A percentile compares a stretch with the other conserved stretches of the same genome.
Evolutionary conservation across 2,888 invertebrate genomes (phyloP).

Genomic region (Muschampia plurimacula): DNA sequence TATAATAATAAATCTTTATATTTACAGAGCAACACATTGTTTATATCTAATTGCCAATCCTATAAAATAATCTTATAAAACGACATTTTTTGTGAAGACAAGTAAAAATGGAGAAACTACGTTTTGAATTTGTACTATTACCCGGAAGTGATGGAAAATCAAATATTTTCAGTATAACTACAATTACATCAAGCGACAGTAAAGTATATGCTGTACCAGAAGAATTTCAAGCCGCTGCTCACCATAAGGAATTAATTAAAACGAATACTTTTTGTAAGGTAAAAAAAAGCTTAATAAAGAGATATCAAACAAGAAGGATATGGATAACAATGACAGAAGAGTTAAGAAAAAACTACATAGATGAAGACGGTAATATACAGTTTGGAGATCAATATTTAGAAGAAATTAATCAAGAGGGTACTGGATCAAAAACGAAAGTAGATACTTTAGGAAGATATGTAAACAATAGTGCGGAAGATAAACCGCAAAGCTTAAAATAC

Average conservation of each 20-base stretch:
- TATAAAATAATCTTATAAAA: constrained; percentile 18
- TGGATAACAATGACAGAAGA: constrained; percentile 43
- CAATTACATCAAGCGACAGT: constrained; percentile 28
- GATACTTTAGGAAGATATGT: constrained; percentile 38
- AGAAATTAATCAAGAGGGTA: constrained; percentile 38
- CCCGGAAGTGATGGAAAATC: constrained; percentile 40
- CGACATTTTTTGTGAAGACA: constrained; percentile 8
- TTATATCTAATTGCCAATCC: background rate
- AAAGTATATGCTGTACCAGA: constrained; percentile 40
- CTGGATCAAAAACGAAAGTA: constrained; percentile 3
- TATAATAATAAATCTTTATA: background rate
- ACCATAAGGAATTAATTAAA: constrained; percentile 38
- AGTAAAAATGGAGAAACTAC: constrained; percentile 37
- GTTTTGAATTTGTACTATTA: constrained; percentile 35
- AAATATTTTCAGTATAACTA: constrained; percentile 33
- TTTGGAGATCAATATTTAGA: constrained; percentile 45
- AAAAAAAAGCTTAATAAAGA: constrained; percentile 43
- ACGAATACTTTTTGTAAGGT: constrained; percentile 36
- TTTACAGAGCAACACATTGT: constrained; percentile 13
- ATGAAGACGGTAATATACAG: constrained; percentile 44
- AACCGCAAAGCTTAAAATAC: constrained; percentile 45
- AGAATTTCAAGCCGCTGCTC: constrained; percentile 35
- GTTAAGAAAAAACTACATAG: constrained; percentile 36
- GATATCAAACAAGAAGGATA: constrained; percentile 41
- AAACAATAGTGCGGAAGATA: constrained; percentile 38